Evolutionary conservation across 2,888 invertebrate genomes (phyloP).

Genomic region (Hirtodrosophila confusa): DNA sequence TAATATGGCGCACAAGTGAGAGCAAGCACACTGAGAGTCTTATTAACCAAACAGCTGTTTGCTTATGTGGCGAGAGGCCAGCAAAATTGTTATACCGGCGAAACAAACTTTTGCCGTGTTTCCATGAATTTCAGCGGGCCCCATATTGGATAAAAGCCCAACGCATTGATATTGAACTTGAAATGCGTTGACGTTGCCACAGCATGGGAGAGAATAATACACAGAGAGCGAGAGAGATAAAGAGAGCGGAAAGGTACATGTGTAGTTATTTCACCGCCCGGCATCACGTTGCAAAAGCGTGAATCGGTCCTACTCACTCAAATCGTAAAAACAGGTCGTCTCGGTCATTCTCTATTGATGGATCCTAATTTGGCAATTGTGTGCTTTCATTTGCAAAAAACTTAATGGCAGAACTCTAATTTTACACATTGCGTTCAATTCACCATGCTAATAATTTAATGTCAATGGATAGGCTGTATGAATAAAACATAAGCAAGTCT

Average conservation of each 20-base stretch:
- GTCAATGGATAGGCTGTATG: too few relatives aligned
- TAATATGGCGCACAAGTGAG: conserved; percentile 31
- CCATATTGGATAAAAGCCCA: conserved; percentile 22
- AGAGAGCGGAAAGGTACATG: not conserved
- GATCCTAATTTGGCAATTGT: conserved; percentile 33
- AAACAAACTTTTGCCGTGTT: conserved; percentile 23
- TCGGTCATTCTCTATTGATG: conserved; percentile 35
- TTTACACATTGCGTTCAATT: conserved; percentile 7
- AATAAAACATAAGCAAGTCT: too few relatives aligned
- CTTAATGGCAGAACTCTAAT: conserved; percentile 8
- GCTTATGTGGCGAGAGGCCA: conserved; percentile 27
- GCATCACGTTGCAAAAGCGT: conserved; percentile 67
- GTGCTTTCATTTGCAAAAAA: conserved; percentile 27
- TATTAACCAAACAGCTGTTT: conserved; percentile 52
- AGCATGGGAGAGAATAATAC: conserved; percentile 15
- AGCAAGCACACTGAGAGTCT: not conserved
- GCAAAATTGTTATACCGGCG: conserved; percentile 35
- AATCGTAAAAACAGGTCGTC: conserved; percentile 11
- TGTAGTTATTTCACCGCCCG: conserved; percentile 22
- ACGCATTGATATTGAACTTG: conserved; percentile 72
- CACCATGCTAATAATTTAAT: conserved; percentile 4
- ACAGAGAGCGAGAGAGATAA: not conserved
- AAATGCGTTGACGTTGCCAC: conserved; percentile 38
- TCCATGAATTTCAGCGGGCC: conserved; percentile 10
- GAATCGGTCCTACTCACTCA: conserved; percentile 22